These are phyloP conservation scores for Pogonophryne albipinna DNA, from an alignment of 2,797 vertebrate genomes.

Conservation along the genomic window DNA sequence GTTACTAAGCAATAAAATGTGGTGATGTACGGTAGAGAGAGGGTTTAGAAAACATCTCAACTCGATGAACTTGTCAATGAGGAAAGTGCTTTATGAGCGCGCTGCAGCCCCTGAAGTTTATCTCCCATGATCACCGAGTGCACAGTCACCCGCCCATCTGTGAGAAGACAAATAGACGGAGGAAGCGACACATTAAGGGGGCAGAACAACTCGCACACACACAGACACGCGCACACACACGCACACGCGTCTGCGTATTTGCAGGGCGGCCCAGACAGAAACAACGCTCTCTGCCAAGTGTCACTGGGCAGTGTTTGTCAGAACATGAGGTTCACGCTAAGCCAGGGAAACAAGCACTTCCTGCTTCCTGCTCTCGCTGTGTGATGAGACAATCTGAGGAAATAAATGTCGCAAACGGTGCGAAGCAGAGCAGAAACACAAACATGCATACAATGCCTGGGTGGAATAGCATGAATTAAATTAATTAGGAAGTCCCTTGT, in stretches of 20 bases:
- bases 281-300: slow-evolving; percentile 69
- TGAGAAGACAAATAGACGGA: slow-evolving; percentile 77
- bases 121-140: slow-evolving; percentile 51
- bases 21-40: slow-evolving; percentile 40
- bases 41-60: slow-evolving; percentile 54
- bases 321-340: slow-evolving; percentile 64
- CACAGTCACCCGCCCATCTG: slow-evolving; percentile 64
- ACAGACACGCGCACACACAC: slow-evolving; percentile 24
- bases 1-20: slow-evolving; percentile 27
- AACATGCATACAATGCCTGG: slow-evolving; percentile 22
- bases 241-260: slow-evolving; percentile 64
- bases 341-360: slow-evolving; percentile 74
- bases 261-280: slow-evolving; percentile 57
- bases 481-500: neutral
- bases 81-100: slow-evolving; percentile 46
- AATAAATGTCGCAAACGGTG: slow-evolving; percentile 61
- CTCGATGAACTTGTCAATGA: slow-evolving; percentile 36
- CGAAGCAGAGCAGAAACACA: slow-evolving; percentile 56
- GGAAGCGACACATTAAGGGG: slow-evolving; percentile 77
- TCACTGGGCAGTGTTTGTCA: slow-evolving; percentile 72
- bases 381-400: slow-evolving; percentile 80
- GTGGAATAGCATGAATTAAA: neutral
- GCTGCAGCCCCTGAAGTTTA: slow-evolving; percentile 45
- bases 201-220: slow-evolving; percentile 61
- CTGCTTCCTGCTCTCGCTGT: slow-evolving; percentile 71